Evolutionary conservation across 1,140 invertebrate genomes (phyloP).

Genomic region (Schlechtendalia chinensis): DNA sequence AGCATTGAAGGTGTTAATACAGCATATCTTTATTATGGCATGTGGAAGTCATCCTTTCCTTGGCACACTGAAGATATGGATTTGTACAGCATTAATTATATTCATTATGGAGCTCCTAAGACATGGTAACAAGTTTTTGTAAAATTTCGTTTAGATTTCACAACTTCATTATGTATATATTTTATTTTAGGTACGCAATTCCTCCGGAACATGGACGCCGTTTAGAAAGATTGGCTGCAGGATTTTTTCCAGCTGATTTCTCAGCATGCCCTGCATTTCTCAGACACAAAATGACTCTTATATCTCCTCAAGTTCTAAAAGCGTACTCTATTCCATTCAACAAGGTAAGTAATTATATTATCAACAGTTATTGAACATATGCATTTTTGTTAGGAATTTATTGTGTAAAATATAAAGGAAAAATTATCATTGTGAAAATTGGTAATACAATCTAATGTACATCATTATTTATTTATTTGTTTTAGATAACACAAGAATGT

Average conservation of each 20-base stretch:
- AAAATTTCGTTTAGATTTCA: background rate
- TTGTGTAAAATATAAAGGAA: too few relatives aligned
- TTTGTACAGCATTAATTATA: slow-evolving; percentile 97
- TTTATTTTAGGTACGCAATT: slow-evolving; percentile 72
- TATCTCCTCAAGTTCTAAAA: slow-evolving; percentile 88
- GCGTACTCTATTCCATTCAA: slow-evolving; percentile 94
- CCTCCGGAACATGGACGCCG: slow-evolving; percentile 91
- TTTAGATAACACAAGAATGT: slow-evolving; percentile 87
- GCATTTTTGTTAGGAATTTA: too few relatives aligned
- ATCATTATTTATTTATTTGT: slow-evolving; percentile 32
- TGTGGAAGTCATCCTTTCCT: slow-evolving; percentile 99
- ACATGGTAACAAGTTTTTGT: slow-evolving; percentile 69
- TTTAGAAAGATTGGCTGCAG: slow-evolving; percentile 86
- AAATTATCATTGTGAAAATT: too few relatives aligned
- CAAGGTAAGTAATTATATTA: slow-evolving; percentile 65
- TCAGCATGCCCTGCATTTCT: slow-evolving; percentile 91
- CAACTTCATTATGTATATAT: too few relatives aligned
- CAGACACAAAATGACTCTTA: slow-evolving; percentile 96
- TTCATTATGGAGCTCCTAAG: slow-evolving; percentile 94
- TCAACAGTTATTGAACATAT: too few relatives aligned
- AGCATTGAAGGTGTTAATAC: slow-evolving; percentile 98
- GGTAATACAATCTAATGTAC: too few relatives aligned
- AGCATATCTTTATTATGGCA: slow-evolving; percentile 98
- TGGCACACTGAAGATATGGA: slow-evolving; percentile 99
- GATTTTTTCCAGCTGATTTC: slow-evolving; percentile 83